Base-by-base conservation (phyloP, 2,113 vertebrate genomes). In the Gnathonemus echidnorhynchus region DNA sequence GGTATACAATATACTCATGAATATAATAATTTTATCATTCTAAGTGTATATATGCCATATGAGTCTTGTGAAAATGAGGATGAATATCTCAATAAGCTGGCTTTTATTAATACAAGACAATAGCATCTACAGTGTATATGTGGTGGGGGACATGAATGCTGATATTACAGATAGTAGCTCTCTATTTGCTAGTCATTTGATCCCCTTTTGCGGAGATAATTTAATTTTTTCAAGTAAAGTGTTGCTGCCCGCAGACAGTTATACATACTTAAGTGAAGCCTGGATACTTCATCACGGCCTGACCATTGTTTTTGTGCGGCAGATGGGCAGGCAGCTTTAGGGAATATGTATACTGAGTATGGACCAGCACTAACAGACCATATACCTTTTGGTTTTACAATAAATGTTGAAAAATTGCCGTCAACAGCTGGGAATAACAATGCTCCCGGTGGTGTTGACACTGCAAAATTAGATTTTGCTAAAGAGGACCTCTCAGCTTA, bases 251-350 rank as follows among this genome's bases (percentile, higher is more conserved):
- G 21, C 49, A 56, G 89, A 86, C 31, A 84, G 77, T 58, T 89
- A 56, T 27, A 89, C 89, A 17, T 46, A 85, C 53, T 88, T 74
- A 13, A 89, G 77, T 89, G 89, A 89, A 85, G 77, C 89, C 35
- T 89, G 89, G 89, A 84, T 27, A 89, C 89, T 58, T 88, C 4
- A 91, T 89, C 88, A 58, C 42, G 52, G 31, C 77, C 45, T 83
- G 27, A 45, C 35, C 77, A 83, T 83, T 83, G 77, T 45, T 35
- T 83, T 17, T 17, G 77, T 35, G 45, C 35, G 5, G 39, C 39
- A 1, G 17, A 83, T 21, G 17, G n/a, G 15, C 77, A 83, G 19
- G 77, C 77, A 83, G n/a, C 77, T 83, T 35, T 83, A 83, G 77
- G 39, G 5, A 42, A 39, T 35, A 15, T 83, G 49, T 49, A 49